Base-by-base conservation (phyloP, 35 echinoderm and acorn worm species). In the Heliocidaris tuberculata region DNA sequence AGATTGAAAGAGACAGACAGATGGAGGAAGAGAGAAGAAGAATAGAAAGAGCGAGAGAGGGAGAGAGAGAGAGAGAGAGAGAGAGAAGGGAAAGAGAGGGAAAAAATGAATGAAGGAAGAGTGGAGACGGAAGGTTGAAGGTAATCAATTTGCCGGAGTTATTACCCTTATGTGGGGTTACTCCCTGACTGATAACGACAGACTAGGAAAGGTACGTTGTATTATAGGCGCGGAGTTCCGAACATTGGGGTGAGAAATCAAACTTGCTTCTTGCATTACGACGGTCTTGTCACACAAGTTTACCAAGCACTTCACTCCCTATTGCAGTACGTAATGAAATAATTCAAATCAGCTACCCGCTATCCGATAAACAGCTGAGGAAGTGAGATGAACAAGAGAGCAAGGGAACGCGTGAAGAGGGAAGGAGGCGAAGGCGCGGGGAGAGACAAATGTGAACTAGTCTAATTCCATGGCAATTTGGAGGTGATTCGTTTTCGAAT, bases 261-360 rank as follows among this genome's bases (percentile, higher is more conserved):
- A 47, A 89, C 31, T 89, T 89, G 87, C 87, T 48, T 89, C 87
- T 48, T 78, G 19, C 87, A 89, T 89, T 89, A 89, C 87, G 87
- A 48, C 47, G 31, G 12, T 32, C 87, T 48, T 89, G 87, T 89
- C 87, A 89, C 47, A 47, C 31, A 15, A 89, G 87, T 89, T 89
- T 89, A 89, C 87, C 47, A 15, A 89, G 87, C 87, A 89, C 87
- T 89, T 89, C 31, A 89, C 31, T 32, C 32, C 47, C 87, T 47
- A 89, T 89, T 48, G 19, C 12, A 48, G 12, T 48, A 16, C 29
- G 29, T 89, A 89, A 89, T 89, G 31, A 89, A 89, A 89, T 89
- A 89, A 89, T 89, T 89, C 87, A 89, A 89, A 89, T 89, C 87
- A 89, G 87, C 31, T 89, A 89, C 87, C 87, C 31, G 87, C 87